Base-by-base conservation (phyloP, 2,797 vertebrate species). In the Nyctibius grandis region DNA sequence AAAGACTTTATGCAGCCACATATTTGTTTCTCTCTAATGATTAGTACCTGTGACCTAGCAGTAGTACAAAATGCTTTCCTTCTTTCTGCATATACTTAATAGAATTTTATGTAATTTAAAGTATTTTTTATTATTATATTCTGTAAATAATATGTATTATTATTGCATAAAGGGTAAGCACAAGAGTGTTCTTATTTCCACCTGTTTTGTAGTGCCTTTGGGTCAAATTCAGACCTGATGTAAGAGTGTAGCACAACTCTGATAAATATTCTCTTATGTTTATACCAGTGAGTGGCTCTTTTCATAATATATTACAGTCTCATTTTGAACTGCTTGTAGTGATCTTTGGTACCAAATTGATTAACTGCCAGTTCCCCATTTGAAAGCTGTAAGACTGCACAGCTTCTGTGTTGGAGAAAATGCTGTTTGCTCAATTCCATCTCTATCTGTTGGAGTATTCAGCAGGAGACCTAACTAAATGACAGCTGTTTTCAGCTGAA, bases 381-480 rank as follows among this genome's bases (percentile, higher is more conserved):
- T 34, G 34, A 91, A 96, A 91, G 33, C 51, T 73, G 53, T 53
- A 51, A 88, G 54, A 53, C 6, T 42, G 19, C 18, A 60, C 9
- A 48, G 42, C 40, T 81, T 83, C 80, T 75, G 56, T 47, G 38
- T 22, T 75, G 56, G 21, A 94, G 60, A 92, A 95, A 87, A 65
- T 23, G 45, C 34, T 69, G 29, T 81, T 95, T 91, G 60, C 33
- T 93, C 60, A 85, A 63, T 95, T 88, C 59, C 15, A 23, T 86
- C 69, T 92, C 31, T 93, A 34, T 69, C 73, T 89, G 28, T 89
- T 93, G 61, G 56, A 94, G 31, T 25, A 75, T 93, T 97, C 91
- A 83, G 70, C 73, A 69, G 75, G 79, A 82, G 44, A 83, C 29
- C 29, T 88, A 73, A 54, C 67, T 83, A 96, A 94, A 80, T 69